phyloP scores from a whole-genome alignment of 2,113 vertebrate genomes.

The Ptilorrhoa leucosticta region DNA sequence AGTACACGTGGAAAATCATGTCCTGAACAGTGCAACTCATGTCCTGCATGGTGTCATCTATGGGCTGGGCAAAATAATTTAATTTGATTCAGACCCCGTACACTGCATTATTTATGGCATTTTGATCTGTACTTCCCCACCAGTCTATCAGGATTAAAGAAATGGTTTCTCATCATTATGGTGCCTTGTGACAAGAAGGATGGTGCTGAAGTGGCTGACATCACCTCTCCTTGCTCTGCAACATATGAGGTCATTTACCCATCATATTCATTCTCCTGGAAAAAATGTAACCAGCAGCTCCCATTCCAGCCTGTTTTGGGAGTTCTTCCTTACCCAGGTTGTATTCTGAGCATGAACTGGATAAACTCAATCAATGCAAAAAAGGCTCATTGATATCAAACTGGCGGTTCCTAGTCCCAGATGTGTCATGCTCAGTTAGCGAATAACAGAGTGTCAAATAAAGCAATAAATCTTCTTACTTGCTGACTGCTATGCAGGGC shows the following conservation, averaged over 20 bases:
- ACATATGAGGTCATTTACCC: neutral
- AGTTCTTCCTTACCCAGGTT: neutral
- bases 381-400: constrained; percentile 73
- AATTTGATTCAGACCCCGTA: constrained; percentile 23
- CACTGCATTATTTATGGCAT: constrained; percentile 40
- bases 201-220: neutral
- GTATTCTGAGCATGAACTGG: constrained; percentile 40
- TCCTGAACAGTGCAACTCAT: neutral
- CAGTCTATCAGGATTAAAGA: constrained; percentile 63
- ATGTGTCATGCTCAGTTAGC: constrained; percentile 80
- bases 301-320: neutral
- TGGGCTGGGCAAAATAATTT: constrained; percentile 40
- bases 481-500: constrained; percentile 74
- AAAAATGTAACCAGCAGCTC: neutral
- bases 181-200: constrained; percentile 20
- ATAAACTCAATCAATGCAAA: constrained; percentile 58
- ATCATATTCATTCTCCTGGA: neutral
- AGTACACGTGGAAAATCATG: neutral
- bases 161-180: constrained; percentile 60
- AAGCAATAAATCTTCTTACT: constrained; percentile 91
- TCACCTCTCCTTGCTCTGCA: constrained; percentile 2
- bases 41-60: neutral
- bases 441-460: constrained; percentile 78
- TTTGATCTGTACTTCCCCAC: constrained; percentile 49
- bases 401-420: constrained; percentile 77